Base-by-base conservation (phyloP, 2,888 invertebrate genomes). In the Drosophila yooni region DNA sequence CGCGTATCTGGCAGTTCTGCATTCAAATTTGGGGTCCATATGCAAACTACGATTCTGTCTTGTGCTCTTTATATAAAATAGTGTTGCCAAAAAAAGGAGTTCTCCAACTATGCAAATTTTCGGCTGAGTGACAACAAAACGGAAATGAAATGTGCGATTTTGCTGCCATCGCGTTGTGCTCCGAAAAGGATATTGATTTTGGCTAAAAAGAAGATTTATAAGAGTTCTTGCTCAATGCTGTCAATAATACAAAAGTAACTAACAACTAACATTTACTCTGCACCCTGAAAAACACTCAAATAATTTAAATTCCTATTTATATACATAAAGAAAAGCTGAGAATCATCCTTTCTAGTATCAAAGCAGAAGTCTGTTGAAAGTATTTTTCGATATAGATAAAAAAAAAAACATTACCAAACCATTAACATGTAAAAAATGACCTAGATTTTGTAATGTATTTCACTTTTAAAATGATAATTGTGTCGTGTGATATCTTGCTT, bases 131-230 rank as follows among this genome's bases (percentile, higher is more conserved):
- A 63, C 53, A 63, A 36, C 65, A 65, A 53, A 63, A 63, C 72
- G 81, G 78, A 82, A 81, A 82, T 82, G 72, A 82, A 82, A 83
- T 75, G 78, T 81, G 83, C 65, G 83, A 81, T 74, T 63, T 77
- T 70, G 56, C 72, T 82, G 56, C 54, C 64, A 62, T n/a, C 54
- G 36, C 57, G 59, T 36, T 61, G 53, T 65, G 60, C 67, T 31
- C 51, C 33, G 56, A 59, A 71, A 65, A 62, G 75, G 75, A 82
- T 83, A 84, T 82, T 82, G 84, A 84, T 82, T 84, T 82, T 67
- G 53, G 54, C 29, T 29, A 38, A 18, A 62, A 65, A 58, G 40
- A 54, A 52, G 53, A 76, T 51, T 29, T n/a, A 57, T 57, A 21
- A 61, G 61, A 66, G 59, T 74, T 43, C 27, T 33, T 67, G 25